Conservation (phyloP, 2,797 vertebrate species). For the Phoxinus dragarum region DNA sequence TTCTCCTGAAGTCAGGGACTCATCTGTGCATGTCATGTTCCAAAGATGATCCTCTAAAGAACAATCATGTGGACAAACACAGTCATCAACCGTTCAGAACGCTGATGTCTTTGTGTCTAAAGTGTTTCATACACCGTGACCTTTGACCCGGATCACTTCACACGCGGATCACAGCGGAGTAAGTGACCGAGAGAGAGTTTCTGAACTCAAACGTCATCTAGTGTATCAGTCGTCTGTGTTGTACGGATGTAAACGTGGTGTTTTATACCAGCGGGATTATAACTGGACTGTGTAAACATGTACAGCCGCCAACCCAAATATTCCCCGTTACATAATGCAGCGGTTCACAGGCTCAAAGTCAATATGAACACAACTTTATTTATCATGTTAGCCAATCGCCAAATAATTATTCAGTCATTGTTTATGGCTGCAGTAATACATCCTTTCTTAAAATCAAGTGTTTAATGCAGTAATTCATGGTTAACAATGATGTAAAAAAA, state of each 20-base stretch:
- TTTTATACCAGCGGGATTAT: background rate
- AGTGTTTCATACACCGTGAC: background rate
- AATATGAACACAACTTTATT: background rate
- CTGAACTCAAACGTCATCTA: conserved; percentile 14
- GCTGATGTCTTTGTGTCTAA: background rate
- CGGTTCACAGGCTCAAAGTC: background rate
- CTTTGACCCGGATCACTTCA: conserved; percentile 11
- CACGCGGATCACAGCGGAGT: conserved; percentile 1
- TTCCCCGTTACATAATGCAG: background rate
- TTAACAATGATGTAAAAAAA: background rate
- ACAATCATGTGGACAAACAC: background rate
- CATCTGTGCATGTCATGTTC: conserved; percentile 27
- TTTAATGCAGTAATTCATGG: background rate
- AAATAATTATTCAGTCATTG: background rate
- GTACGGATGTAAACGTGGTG: background rate
- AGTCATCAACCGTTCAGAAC: background rate
- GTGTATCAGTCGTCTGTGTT: background rate
- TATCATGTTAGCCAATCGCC: background rate
- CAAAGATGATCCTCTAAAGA: conserved; percentile 32
- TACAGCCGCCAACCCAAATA: background rate
- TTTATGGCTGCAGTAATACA: background rate
- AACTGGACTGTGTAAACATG: background rate
- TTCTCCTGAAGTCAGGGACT: background rate
- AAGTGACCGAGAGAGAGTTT: conserved; percentile 15
- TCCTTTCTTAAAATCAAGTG: background rate